These are phyloP conservation scores for Drosophila putrida DNA, from an alignment of 2,888 invertebrate genomes.

Conservation along the genomic window DNA sequence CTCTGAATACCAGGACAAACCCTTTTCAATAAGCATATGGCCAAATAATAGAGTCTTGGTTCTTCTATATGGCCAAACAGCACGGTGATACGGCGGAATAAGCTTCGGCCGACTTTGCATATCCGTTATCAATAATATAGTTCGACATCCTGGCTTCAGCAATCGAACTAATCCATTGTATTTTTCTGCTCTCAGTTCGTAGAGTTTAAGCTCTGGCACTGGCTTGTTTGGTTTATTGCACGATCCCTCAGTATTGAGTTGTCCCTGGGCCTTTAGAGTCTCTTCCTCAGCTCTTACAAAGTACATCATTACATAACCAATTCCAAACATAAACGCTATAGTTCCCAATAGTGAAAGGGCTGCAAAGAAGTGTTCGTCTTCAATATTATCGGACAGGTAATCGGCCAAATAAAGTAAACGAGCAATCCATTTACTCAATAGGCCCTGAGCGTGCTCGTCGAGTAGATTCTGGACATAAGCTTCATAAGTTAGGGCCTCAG, in stretches of 20 bases:
- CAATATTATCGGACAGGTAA: conserved; percentile 90
- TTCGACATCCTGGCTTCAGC: conserved; percentile 97
- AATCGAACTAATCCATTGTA: conserved; percentile 97
- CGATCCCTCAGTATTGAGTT: conserved; percentile 60
- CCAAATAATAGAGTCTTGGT: conserved; percentile 98
- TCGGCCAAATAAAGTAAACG: conserved; percentile 89
- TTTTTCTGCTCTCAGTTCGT: conserved; percentile 97
- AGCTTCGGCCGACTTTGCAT: conserved; percentile 94
- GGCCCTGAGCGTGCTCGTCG: conserved; percentile 92
- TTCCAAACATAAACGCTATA: conserved; percentile 90
- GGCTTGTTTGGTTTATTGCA: conserved; percentile 65
- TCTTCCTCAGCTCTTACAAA: conserved; percentile 87
- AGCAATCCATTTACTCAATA: conserved; percentile 89
- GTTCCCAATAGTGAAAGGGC: conserved; percentile 92
- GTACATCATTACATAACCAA: conserved; percentile 95
- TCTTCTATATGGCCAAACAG: conserved; percentile 97
- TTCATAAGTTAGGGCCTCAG: conserved; percentile 92
- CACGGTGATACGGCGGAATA: conserved; percentile 95
- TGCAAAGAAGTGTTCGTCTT: conserved; percentile 92
- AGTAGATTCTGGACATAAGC: conserved; percentile 91
- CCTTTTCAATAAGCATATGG: conserved; percentile 96
- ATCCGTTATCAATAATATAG: conserved; percentile 96
- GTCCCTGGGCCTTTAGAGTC: conserved; percentile 82
- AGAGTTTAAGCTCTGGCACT: conserved; percentile 91
- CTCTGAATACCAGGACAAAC: conserved; percentile 96